Evolutionary conservation across 1,140 invertebrate genomes (phyloP).

Genomic region (Tetramorium alpestre): DNA sequence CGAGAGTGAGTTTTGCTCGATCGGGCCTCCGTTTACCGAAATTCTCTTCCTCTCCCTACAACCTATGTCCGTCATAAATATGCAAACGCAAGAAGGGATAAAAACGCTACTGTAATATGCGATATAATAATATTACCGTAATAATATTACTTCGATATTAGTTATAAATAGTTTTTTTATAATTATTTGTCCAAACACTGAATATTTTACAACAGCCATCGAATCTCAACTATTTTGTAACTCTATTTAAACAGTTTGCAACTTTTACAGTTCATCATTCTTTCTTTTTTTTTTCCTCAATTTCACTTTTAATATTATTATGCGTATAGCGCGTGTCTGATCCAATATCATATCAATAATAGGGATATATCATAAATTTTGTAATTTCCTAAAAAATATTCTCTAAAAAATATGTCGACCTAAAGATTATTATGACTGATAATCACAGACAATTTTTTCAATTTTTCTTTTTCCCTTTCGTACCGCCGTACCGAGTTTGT

Average conservation of each 20-base stretch:
- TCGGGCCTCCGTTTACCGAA: conserved; percentile 48
- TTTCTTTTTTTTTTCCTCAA: conserved; percentile 61
- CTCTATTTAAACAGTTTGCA: conserved; percentile 82
- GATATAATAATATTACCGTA: conserved; percentile 80
- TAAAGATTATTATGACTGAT: conserved; percentile 86
- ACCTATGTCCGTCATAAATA: conserved; percentile 74
- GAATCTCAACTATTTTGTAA: conserved; percentile 82
- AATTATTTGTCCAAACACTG: conserved; percentile 84
- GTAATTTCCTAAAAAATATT: conserved; percentile 86
- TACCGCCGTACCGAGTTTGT: conserved; percentile 65
- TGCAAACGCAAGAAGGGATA: conserved; percentile 80
- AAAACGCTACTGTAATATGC: conserved; percentile 81
- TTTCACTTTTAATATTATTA: conserved; percentile 76
- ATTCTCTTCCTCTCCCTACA: conserved; percentile 48
- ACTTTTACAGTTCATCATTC: conserved; percentile 73
- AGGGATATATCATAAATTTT: conserved; percentile 85
- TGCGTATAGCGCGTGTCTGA: conserved; percentile 79
- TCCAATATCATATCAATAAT: conserved; percentile 84
- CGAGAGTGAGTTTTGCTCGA: conserved; percentile 46
- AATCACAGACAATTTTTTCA: conserved; percentile 85
- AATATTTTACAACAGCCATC: conserved; percentile 85
- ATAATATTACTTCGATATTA: conserved; percentile 76
- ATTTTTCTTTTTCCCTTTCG: conserved; percentile 78
- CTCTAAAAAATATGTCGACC: conserved; percentile 86
- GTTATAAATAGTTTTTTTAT: conserved; percentile 83